Evolutionary conservation across 2,888 invertebrate species (phyloP), one percentile per base, ranked within the genome.

Genomic region (Drosophila melanosoma): DNA sequence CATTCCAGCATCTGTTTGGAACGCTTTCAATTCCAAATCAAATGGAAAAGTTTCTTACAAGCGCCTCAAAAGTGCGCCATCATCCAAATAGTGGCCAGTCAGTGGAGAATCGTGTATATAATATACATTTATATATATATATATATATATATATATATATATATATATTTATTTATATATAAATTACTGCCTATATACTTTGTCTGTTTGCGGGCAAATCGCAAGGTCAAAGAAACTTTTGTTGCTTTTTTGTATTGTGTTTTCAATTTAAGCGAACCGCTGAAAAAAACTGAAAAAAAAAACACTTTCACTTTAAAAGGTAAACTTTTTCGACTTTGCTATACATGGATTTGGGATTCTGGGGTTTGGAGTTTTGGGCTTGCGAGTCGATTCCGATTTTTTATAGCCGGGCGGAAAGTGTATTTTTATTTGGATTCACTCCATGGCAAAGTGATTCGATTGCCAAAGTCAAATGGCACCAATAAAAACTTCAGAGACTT

Each of bases 1-100:
- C 23, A 51, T 26, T 2, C 65, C 74, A 57, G 71, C 80, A 72
- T 63, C 62, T 68, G 81, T 77, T 76, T 84, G 82, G 70, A 74
- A 54, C 69, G 84, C 75, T 81, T 83, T 81, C 82, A 87, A 79
- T 87, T 83, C 87, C 74, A 74, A 83, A 81, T 84, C 87, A 81
- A 87, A 83, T 83, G 81, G 83, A 87, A 83, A 83, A 87, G 71
- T 87, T 87, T 69, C 54, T 56, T 51, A 49, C 62, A 74, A 45
- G 40, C 57, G 60, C 57, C 68, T 38, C 32, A 71, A 77, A 82
- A 79, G 38, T 77, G 82, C 65, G 62, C 58, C 71, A 66, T 80
- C 83, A 73, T 71, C 67, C 65, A 69, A 73, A 68, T 64, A 54
- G 61, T 45, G 57, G 51, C 45, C 61, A 17, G 51, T 23, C 59